Conservation (phyloP, 2,888 invertebrate genomes). For the Conus canariensis region DNA sequence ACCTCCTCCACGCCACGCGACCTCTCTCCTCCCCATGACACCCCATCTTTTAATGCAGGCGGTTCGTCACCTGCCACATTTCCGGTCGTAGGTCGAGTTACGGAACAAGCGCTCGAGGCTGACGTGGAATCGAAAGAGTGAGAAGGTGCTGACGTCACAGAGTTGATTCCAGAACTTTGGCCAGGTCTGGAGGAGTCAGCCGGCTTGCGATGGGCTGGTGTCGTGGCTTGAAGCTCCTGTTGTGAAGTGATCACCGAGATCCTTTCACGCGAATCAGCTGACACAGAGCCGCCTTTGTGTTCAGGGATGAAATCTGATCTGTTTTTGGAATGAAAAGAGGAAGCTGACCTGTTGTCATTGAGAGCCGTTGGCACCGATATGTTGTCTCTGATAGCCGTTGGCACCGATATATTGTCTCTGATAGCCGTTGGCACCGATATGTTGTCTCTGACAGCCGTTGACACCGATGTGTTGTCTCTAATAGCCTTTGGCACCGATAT, state of each 20-base stretch:
- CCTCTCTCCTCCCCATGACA: background rate
- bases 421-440: background rate
- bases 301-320: background rate
- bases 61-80: too few species aligned
- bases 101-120: background rate
- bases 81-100: background rate
- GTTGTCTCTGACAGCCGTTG: background rate
- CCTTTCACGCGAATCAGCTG: background rate
- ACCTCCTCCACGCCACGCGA: background rate
- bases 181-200: too few species aligned
- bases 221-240: too few species aligned
- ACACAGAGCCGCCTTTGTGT: background rate
- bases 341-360: background rate
- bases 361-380: background rate
- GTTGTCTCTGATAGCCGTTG: background rate
- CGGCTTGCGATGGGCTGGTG: too few species aligned
- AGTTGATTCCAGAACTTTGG: background rate
- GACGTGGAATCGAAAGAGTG: background rate
- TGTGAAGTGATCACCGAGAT: background rate
- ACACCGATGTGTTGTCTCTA: background rate
- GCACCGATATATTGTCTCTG: background rate
- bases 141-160: background rate
- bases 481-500: background rate
- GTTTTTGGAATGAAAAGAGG: background rate
- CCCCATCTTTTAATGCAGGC: too few species aligned